Evolutionary conservation across 2,797 vertebrate species (phyloP), one percentile per base, ranked within the genome.

Genomic region (Sebastes reedi): DNA sequence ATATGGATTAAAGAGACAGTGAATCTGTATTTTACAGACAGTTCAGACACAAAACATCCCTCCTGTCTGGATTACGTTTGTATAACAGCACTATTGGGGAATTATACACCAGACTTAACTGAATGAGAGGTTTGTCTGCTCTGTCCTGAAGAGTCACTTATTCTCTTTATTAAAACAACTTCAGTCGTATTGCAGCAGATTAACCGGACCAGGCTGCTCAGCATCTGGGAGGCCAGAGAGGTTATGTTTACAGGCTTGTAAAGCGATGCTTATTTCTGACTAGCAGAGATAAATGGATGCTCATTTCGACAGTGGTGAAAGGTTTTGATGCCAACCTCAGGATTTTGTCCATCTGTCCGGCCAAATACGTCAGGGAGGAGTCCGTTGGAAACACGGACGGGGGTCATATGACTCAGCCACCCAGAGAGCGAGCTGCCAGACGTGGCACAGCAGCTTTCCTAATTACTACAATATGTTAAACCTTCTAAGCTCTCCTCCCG

Each of bases 391-490:
- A 85, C 83, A 29, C 1, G 60, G 71, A 67, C n/a, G 70, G 72
- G 50, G 90, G 90, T 93, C 87, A 84, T 18, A 72, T 92, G 89
- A 91, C 82, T 90, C 89, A 87, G 58, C 86, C 77, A 75, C 79
- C 81, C 77, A 80, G 56, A 42, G 72, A 82, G 78, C 62, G 13
- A 74, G 76, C 71, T 59, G 87, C 83, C 92, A 87, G 85, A 86
- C 68, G 59, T 80, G 83, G 85, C 82, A 77, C 79, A 32, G 89
- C 77, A 67, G 85, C 80, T 69, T 85, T 84, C 78, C 81, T 90
- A 91, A 93, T 91, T 87, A 91, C 89, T 88, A 88, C 92, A 92
- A 91, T 85, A 90, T 92, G 92, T 74, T 87, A 79, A 85, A 84
- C 73, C 85, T 83, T 72, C 82, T 82, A 76, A 90, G 85, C 86